Evolutionary conservation across 2,888 invertebrate genomes (phyloP).

Genomic region (Ichneumoninae sp.): DNA sequence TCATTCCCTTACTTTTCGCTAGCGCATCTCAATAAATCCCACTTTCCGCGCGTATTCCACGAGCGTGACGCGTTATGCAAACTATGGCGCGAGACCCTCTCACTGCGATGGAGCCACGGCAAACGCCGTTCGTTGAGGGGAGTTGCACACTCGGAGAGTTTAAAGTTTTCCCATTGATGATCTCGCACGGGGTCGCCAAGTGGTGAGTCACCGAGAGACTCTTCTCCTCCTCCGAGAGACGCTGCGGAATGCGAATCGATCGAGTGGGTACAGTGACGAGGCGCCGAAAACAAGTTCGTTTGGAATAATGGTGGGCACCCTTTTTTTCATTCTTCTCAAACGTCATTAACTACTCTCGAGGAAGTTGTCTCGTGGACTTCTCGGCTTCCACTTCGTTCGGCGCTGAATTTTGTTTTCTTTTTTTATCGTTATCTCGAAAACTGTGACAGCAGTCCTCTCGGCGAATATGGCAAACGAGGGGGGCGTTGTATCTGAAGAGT

Average conservation of each 20-base stretch:
- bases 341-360: constrained; percentile 35
- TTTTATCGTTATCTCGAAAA: constrained; percentile 16
- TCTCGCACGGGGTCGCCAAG: not conserved
- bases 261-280: not conserved
- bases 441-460: constrained; percentile 4
- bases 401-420: constrained; percentile 13
- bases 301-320: constrained; percentile 4
- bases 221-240: constrained; percentile 26
- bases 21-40: constrained; percentile 51
- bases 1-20: constrained; percentile 34
- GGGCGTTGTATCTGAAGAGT: constrained; percentile 22
- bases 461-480: not conserved
- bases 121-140: constrained; percentile 16
- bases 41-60: constrained; percentile 26
- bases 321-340: constrained; percentile 5
- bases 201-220: constrained; percentile 51
- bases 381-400: not conserved
- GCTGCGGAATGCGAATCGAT: constrained; percentile 50
- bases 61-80: constrained; percentile 51
- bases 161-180: constrained; percentile 40
- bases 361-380: not conserved
- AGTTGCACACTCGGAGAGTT: constrained; percentile 22
- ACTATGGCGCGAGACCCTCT: constrained; percentile 46
- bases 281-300: not conserved
- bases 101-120: constrained; percentile 7